These are phyloP conservation scores for Steinernema khuongi DNA, from an alignment of 1,140 invertebrate genomes.

Conservation along the genomic window DNA sequence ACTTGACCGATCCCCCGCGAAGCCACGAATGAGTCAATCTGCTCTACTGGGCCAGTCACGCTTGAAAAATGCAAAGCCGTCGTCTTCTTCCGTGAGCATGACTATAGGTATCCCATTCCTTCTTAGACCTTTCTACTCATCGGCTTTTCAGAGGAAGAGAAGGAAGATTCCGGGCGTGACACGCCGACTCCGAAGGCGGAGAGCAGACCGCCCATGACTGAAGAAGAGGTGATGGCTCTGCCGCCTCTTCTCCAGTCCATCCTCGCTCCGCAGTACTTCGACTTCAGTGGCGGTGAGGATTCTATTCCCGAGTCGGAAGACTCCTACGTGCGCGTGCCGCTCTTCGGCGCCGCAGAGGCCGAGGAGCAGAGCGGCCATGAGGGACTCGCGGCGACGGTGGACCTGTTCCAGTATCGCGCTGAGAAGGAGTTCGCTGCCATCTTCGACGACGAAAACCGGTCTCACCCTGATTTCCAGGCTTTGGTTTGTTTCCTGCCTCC, in stretches of 20 bases:
- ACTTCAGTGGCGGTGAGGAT: not conserved
- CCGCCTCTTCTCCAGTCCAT: not conserved
- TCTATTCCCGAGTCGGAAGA: not conserved
- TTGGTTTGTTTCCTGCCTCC: not conserved
- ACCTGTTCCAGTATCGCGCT: not conserved
- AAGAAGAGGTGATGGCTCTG: not conserved
- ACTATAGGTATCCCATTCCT: not conserved
- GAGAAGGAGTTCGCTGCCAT: not conserved
- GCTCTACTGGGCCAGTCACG: not conserved
- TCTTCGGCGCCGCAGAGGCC: not conserved
- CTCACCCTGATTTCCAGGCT: not conserved
- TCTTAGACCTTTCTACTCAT: not conserved
- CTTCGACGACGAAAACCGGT: not conserved
- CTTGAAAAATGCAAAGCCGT: not conserved
- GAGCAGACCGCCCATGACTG: not conserved
- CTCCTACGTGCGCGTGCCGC: not conserved
- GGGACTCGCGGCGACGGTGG: not conserved
- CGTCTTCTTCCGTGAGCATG: not conserved
- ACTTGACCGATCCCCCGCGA: not conserved
- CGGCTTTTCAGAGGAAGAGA: not conserved
- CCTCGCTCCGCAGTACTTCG: not conserved
- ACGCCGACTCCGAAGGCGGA: not conserved
- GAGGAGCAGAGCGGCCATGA: not conserved
- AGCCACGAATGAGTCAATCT: not conserved
- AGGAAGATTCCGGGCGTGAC: not conserved